A percentile compares a stretch with the other conserved stretches of the same genome.
Conservation (phyloP, 1,140 invertebrate species). For the Drosophila aff. region DNA sequence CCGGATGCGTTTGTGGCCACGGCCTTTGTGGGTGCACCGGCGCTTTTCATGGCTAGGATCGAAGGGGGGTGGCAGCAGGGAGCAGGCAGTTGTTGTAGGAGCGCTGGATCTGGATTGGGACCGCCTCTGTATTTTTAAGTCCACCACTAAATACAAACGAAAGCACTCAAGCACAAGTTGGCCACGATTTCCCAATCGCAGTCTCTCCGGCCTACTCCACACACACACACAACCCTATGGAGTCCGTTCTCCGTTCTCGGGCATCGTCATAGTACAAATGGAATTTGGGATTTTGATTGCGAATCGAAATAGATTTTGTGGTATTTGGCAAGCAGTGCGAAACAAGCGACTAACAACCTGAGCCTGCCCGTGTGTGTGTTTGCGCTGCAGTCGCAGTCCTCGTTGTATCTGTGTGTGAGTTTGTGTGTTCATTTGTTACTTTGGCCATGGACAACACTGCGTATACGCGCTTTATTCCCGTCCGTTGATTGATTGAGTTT, state of each 20-base stretch:
- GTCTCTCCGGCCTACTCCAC: constrained; percentile 39
- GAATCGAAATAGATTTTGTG: constrained; percentile 84
- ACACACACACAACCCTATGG: constrained; percentile 5
- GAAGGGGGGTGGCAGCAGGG: no score
- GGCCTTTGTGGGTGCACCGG: constrained; percentile 64
- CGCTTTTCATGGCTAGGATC: constrained; percentile 7
- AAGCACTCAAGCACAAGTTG: constrained; percentile 85
- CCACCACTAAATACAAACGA: constrained; percentile 85
- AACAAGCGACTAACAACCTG: constrained; percentile 56
- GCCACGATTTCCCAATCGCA: constrained; percentile 69
- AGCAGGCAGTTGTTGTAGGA: not conserved
- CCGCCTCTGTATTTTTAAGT: constrained; percentile 82
- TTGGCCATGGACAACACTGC: constrained; percentile 74
- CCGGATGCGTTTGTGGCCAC: constrained; percentile 73
- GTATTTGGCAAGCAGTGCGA: constrained; percentile 82
- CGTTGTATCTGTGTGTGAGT: constrained; percentile 20
- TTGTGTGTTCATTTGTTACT: constrained; percentile 72
- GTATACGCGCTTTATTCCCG: constrained; percentile 80
- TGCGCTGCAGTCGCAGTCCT: constrained; percentile 21
- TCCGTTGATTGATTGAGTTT: constrained; percentile 81
- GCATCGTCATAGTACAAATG: constrained; percentile 71
- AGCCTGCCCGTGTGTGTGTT: constrained; percentile 31
- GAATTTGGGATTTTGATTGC: constrained; percentile 84
- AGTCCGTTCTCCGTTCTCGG: not conserved
- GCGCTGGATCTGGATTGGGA: constrained; percentile 20